Base-by-base conservation (phyloP, 1,140 invertebrate species). In the Rhagoletis zephyria region DNA sequence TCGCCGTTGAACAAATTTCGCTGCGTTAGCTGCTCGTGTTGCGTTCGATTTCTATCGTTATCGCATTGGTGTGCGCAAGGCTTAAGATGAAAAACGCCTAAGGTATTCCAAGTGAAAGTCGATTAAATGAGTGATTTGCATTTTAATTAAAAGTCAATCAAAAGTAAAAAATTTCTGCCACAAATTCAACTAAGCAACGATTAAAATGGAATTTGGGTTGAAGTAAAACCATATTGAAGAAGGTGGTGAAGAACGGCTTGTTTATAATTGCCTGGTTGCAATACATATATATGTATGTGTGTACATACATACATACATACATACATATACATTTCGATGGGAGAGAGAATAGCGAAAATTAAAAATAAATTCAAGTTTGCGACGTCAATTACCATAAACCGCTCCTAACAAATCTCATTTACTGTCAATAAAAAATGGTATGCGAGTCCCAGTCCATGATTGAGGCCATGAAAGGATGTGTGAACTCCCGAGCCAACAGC, bases 101-200 rank as follows among this genome's bases (percentile, higher is more conserved):
- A 30, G 2, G 19, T 81, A 81, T 81, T 81, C 48, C 67, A 30
- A 48, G 48, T 9, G 14, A n/a, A 85, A 67, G 45, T 60, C 85
- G 65, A 86, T 86, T 88, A 88, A 86, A 45, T 67, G 85, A 86
- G 51, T 88, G 42, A 86, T 88, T 88, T 88, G 85, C 87, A 88
- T 88, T 86, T 88, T 88, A 88, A 88, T 88, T 88, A 85, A 88
- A 88, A 88, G 85, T 86, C 87, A 88, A 88, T 88, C 87, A 88
- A 88, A 85, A 81, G 87, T 65, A 85, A 87, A 85, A 30, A 87
- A 70, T 56, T 59, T 87, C 19, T 3, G 85, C 14, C 63, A 63
- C n/a, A 70, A 86, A 48, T 30, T 45, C 60, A 74, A 42, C 59
- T 56, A 42, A 42, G 30, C 65, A 1, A 30, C 14, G 30, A 40